Conservation (phyloP, 2,797 vertebrate genomes). For the Peromyscus aztecus region DNA sequence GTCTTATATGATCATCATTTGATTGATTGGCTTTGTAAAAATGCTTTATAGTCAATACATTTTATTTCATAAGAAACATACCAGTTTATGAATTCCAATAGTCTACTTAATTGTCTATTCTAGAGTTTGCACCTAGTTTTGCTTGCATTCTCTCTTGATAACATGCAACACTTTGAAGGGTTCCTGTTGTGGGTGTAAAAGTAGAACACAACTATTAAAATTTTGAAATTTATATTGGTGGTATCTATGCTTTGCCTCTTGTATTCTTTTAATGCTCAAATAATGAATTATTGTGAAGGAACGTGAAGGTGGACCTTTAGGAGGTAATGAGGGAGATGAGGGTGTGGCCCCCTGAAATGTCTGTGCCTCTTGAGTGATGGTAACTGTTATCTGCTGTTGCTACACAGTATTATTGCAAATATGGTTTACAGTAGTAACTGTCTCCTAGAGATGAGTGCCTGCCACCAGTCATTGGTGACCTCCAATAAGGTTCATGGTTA, state of each 20-base stretch:
- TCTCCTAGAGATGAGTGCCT: neutral
- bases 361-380: neutral
- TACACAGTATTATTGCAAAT: neutral
- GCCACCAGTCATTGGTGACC: neutral
- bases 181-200: neutral
- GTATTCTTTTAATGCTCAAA: neutral
- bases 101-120: neutral
- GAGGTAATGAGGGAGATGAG: neutral
- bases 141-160: neutral
- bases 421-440: neutral
- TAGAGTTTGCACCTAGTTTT: neutral
- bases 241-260: neutral
- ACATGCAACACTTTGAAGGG: neutral
- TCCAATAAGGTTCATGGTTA: neutral
- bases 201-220: neutral
- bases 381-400: neutral
- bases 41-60: neutral
- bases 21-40: neutral
- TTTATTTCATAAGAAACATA: conserved; percentile 1
- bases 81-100: neutral
- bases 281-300: neutral
- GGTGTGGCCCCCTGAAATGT: neutral
- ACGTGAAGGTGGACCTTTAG: neutral
- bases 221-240: neutral
- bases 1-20: neutral